Evolutionary conservation across 2,113 vertebrate genomes (phyloP).

Genomic region (Centropus unirufus): DNA sequence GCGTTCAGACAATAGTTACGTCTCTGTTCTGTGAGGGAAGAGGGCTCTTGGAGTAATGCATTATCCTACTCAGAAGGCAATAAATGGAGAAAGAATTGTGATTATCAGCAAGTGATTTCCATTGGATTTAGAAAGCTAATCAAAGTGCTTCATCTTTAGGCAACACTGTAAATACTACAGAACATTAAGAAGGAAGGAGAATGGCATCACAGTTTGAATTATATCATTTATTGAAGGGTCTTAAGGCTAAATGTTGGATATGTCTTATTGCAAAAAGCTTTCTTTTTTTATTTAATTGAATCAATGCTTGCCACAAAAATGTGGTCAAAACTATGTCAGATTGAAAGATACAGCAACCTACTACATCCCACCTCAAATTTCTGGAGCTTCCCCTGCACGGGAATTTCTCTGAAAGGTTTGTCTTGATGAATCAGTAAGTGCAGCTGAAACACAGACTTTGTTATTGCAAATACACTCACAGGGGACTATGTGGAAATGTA

Average conservation of each 20-base stretch:
- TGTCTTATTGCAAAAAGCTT: constrained; percentile 77
- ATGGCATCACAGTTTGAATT: constrained; percentile 65
- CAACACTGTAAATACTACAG: constrained; percentile 56
- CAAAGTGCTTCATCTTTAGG: constrained; percentile 68
- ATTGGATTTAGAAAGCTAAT: constrained; percentile 56
- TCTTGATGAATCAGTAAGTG: constrained; percentile 24
- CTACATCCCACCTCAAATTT: constrained; percentile 39
- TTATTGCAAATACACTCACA: constrained; percentile 52
- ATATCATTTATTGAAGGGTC: constrained; percentile 68
- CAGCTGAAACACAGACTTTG: constrained; percentile 38
- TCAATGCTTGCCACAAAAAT: constrained; percentile 19
- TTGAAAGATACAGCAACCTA: neutral
- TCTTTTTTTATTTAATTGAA: constrained; percentile 41
- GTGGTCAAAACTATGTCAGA: constrained; percentile 10
- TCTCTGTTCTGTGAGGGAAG: neutral
- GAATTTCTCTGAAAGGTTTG: constrained; percentile 2
- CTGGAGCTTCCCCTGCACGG: neutral
- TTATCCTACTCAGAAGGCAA: constrained; percentile 63
- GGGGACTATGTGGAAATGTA: neutral
- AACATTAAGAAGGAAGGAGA: constrained; percentile 34
- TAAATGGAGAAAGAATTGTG: constrained; percentile 47
- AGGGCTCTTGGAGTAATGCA: constrained; percentile 52
- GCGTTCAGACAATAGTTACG: neutral
- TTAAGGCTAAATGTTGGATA: constrained; percentile 79
- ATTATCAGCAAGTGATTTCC: constrained; percentile 45